A percentile compares a stretch with the other conserved stretches of the same genome.
These are phyloP conservation scores for Sarcophaga subvicina DNA, from an alignment of 2,888 invertebrate genomes.

Conservation along the genomic window DNA sequence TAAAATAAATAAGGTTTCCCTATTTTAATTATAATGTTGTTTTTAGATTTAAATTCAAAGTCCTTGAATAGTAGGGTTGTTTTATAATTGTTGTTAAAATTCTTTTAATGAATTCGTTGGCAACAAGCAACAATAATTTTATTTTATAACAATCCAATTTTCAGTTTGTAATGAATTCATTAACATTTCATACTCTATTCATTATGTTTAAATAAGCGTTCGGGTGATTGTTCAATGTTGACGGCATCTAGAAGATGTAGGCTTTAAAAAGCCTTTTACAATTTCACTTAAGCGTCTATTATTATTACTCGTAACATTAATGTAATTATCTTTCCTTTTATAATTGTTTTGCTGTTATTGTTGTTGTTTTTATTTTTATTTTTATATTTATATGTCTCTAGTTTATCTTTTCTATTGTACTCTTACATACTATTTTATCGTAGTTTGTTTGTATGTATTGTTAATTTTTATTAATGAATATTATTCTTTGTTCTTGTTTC, in stretches of 20 bases:
- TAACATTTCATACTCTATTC: too few relatives aligned
- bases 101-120: too few relatives aligned
- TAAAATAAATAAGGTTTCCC: too few relatives aligned
- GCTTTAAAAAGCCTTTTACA: constrained; percentile 1
- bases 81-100: too few relatives aligned
- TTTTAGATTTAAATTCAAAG: too few relatives aligned
- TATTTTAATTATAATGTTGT: too few relatives aligned
- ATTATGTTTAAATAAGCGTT: constrained; percentile 1
- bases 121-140: too few relatives aligned
- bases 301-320: constrained; percentile 21
- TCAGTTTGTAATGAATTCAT: too few relatives aligned
- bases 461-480: constrained; percentile 33
- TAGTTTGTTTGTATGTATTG: not conserved
- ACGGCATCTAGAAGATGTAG: constrained; percentile 31
- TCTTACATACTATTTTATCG: constrained; percentile 17
- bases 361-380: not conserved
- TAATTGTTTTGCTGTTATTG: not conserved
- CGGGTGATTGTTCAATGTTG: not conserved
- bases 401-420: not conserved
- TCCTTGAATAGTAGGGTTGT: too few relatives aligned
- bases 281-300: not conserved
- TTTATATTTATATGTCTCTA: not conserved
- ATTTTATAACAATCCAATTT: too few relatives aligned
- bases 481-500: constrained; percentile 51
- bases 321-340: constrained; percentile 10